phyloP scores from a whole-genome alignment of 1,140 invertebrate species.

The Drosophila littoralis region DNA sequence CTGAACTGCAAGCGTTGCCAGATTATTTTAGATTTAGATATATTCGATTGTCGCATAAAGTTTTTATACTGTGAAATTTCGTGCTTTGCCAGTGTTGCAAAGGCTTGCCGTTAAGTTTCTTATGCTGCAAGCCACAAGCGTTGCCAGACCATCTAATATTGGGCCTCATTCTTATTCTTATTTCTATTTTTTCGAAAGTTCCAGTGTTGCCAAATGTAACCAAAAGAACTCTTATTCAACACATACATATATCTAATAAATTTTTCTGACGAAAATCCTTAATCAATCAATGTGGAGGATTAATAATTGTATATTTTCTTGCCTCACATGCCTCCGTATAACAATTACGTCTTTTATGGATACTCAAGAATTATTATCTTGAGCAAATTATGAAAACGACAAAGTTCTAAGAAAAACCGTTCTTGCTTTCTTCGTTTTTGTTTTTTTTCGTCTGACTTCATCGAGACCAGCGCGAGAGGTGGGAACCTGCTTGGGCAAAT shows the following conservation, averaged over 20 bases:
- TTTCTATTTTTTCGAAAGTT: too few species aligned
- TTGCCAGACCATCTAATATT: too few species aligned
- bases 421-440: neutral
- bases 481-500: neutral
- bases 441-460: constrained; percentile 1
- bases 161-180: too few species aligned
- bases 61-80: too few species aligned
- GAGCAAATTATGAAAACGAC: neutral
- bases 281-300: neutral
- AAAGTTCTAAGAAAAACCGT: neutral
- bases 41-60: too few species aligned
- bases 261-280: neutral
- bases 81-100: too few species aligned
- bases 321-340: neutral
- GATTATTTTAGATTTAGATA: too few species aligned
- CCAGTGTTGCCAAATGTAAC: neutral
- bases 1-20: too few species aligned
- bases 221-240: neutral
- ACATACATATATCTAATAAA: too few species aligned
- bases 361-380: neutral
- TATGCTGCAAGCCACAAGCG: too few species aligned
- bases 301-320: neutral
- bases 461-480: neutral
- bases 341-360: neutral
- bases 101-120: too few species aligned